Evolutionary conservation across 2,113 vertebrate genomes (phyloP).

Genomic region (Naja naja): DNA sequence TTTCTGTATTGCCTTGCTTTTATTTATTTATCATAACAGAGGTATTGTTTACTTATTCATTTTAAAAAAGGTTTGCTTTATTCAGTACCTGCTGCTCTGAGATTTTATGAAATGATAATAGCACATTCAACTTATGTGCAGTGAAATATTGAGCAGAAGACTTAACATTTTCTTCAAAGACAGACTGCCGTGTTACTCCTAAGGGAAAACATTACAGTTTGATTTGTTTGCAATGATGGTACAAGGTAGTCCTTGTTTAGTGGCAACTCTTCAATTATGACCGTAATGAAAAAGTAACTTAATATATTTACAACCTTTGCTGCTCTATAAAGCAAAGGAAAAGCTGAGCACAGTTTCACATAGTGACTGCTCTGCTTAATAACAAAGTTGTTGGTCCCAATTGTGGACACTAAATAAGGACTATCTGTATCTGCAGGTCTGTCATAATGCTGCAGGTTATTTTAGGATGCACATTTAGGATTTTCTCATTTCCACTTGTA

Average conservation of each 20-base stretch:
- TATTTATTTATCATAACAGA: conserved; percentile 2
- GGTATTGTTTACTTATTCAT: neutral
- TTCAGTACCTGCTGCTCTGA: conserved; percentile 7
- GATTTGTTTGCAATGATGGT: neutral
- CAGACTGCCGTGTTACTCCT: neutral
- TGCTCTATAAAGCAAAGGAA: neutral
- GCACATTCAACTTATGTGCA: neutral
- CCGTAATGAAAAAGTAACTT: neutral
- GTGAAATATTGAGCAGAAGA: neutral
- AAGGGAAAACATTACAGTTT: neutral
- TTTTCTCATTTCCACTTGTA: neutral
- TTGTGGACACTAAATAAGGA: neutral
- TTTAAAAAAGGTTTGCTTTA: conserved; percentile 28
- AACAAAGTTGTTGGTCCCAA: neutral
- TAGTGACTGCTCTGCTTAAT: neutral
- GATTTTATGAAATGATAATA: neutral
- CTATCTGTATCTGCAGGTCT: neutral
- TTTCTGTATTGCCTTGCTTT: conserved; percentile 11
- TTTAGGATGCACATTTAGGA: neutral
- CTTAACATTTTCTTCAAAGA: neutral
- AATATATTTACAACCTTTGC: neutral
- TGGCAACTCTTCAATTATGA: neutral
- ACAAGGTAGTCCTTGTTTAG: neutral
- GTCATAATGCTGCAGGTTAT: neutral
- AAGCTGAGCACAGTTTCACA: neutral